phyloP scores from a whole-genome alignment of 2,888 invertebrate species.

The Agapostemon virescens region DNA sequence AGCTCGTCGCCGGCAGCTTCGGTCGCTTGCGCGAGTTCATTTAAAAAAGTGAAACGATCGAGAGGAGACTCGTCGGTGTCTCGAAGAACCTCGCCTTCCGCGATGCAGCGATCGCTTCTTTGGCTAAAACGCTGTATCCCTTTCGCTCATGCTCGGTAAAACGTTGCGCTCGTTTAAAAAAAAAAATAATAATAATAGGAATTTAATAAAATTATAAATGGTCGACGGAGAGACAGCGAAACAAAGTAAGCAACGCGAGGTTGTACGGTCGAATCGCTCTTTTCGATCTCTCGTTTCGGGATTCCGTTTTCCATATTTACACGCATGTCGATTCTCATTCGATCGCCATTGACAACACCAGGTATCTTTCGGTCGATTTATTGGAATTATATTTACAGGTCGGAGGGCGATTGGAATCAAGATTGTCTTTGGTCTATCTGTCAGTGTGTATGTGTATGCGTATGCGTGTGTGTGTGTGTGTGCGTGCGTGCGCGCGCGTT shows the following conservation, averaged over 20 bases:
- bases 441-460: background rate
- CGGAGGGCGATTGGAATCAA: conserved; percentile 11
- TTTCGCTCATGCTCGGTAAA: conserved; percentile 28
- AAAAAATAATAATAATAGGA: too few species aligned
- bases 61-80: background rate
- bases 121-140: background rate
- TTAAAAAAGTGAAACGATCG: conserved; percentile 37
- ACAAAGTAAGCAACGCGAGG: conserved; percentile 48
- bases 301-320: background rate
- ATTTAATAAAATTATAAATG: conserved; percentile 66
- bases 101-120: background rate
- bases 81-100: background rate
- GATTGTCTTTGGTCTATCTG: conserved; percentile 46
- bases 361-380: conserved; percentile 22
- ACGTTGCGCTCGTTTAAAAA: conserved; percentile 45
- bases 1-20: conserved; percentile 37
- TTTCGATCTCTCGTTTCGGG: background rate
- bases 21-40: conserved; percentile 62
- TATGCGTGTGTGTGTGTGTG: background rate
- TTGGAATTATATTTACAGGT: conserved; percentile 30
- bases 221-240: conserved; percentile 39
- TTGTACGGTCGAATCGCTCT: conserved; percentile 1
- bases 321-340: background rate
- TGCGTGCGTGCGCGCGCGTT: too few species aligned
- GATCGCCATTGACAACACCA: conserved; percentile 27